These are phyloP conservation scores for Himalopsyche tibetana DNA, from an alignment of 2,888 invertebrate species.

Conservation along the genomic window DNA sequence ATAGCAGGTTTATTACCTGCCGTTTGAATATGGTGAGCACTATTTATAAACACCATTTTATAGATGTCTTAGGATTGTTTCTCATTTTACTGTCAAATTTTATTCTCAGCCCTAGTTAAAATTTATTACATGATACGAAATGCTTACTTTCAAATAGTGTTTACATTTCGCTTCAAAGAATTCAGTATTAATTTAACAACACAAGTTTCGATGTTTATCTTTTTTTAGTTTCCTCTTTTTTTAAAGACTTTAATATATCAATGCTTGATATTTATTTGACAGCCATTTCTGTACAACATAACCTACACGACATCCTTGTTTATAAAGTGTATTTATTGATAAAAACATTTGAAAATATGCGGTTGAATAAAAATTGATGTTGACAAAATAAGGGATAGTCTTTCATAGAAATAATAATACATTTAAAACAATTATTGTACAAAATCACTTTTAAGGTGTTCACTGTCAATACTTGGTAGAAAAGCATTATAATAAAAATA, in stretches of 20 bases:
- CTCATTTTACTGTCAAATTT: conserved; percentile 40
- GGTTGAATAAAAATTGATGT: too few relatives aligned
- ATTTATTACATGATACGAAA: conserved; percentile 24
- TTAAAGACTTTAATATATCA: neutral
- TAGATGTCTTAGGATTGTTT: neutral
- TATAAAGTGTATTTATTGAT: too few relatives aligned
- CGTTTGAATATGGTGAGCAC: conserved; percentile 56
- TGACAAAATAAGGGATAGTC: too few relatives aligned
- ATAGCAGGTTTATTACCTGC: conserved; percentile 56
- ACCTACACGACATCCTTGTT: too few relatives aligned
- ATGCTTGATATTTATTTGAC: neutral
- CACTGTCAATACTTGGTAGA: too few relatives aligned
- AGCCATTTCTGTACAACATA: neutral
- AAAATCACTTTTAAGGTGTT: too few relatives aligned
- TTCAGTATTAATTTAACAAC: neutral
- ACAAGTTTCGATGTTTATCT: neutral
- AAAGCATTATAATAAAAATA: too few relatives aligned
- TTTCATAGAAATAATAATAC: too few relatives aligned
- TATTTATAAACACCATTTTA: neutral
- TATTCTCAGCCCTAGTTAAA: neutral
- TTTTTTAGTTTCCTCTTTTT: neutral
- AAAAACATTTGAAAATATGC: too few relatives aligned
- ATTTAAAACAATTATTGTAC: too few relatives aligned
- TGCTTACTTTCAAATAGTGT: neutral
- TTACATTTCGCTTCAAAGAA: conserved; percentile 2